A percentile compares a stretch with the other conserved stretches of the same genome.
Conservation (phyloP, 1,140 invertebrate genomes). For the Trialeurodes vaporariorum region DNA sequence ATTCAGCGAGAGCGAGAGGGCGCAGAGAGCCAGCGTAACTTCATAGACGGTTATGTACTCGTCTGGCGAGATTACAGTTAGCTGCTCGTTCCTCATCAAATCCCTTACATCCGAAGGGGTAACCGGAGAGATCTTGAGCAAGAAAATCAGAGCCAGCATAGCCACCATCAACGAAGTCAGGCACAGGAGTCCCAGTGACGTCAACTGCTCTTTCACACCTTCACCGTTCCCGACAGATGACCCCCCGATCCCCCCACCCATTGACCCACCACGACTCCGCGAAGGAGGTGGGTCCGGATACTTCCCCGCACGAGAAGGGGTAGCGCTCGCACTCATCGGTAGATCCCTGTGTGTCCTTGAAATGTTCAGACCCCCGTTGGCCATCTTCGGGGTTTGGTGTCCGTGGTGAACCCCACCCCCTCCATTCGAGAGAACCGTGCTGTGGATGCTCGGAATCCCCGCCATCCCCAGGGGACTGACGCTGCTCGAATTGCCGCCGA, state of each 20-base stretch:
- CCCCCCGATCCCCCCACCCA: slow-evolving; percentile 30
- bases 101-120: slow-evolving; percentile 39
- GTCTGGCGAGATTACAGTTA: slow-evolving; percentile 48
- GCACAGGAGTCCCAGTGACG: slow-evolving; percentile 71
- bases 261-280: too few relatives aligned
- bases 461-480: neutral
- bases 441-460: neutral
- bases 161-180: slow-evolving; percentile 71
- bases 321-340: too few relatives aligned
- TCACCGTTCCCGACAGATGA: slow-evolving; percentile 17
- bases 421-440: too few relatives aligned
- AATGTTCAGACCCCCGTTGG: neutral
- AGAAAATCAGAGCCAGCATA: slow-evolving; percentile 67
- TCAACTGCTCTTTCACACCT: slow-evolving; percentile 66
- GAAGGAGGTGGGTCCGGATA: neutral
- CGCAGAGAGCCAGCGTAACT: slow-evolving; percentile 76
- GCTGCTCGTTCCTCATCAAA: slow-evolving; percentile 39
- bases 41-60: slow-evolving; percentile 81
- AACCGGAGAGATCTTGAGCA: slow-evolving; percentile 67
- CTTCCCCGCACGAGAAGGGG: neutral
- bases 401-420: too few relatives aligned
- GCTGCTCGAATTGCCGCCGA: neutral
- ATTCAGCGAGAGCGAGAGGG: slow-evolving; percentile 74
- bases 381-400: neutral
- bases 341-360: neutral